These are phyloP conservation scores for Esox lucius DNA, from an alignment of 2,797 vertebrate genomes.

Conservation along the genomic window DNA sequence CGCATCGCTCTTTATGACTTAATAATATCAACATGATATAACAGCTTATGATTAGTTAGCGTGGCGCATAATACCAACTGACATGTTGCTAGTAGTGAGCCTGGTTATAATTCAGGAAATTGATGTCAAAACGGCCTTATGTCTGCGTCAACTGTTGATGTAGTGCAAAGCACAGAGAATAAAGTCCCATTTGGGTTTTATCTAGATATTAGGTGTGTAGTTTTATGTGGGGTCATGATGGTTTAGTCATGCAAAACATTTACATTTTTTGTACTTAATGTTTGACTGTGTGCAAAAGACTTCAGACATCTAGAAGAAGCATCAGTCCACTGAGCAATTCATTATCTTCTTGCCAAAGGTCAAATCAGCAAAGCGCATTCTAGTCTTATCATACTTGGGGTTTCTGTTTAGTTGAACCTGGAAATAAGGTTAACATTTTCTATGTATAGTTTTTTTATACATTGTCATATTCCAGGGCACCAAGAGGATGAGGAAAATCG, in stretches of 20 bases:
- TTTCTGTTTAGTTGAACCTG: conserved; percentile 81
- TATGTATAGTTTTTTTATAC: too few relatives aligned
- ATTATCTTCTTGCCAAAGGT: conserved; percentile 58
- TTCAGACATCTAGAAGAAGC: conserved; percentile 56
- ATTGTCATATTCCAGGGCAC: too few relatives aligned
- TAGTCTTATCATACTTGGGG: conserved; percentile 73
- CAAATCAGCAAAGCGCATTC: conserved; percentile 76
- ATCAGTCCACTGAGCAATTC: conserved; percentile 71
- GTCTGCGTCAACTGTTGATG: conserved; percentile 17
- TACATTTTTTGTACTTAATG: conserved; percentile 48
- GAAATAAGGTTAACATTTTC: conserved; percentile 62
- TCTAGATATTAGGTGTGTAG: too few relatives aligned
- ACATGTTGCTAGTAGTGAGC: not conserved
- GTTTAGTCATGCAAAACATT: conserved; percentile 43
- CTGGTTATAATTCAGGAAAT: not conserved
- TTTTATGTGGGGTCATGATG: conserved; percentile 33
- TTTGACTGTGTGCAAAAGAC: conserved; percentile 44
- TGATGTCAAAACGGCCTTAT: not conserved
- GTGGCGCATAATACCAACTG: not conserved
- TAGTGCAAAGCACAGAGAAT: not conserved
- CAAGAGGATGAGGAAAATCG: too few relatives aligned
- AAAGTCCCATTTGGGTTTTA: not conserved
- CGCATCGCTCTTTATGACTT: not conserved
- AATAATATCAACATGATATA: not conserved
- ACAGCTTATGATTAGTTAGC: not conserved